Percentiles rank a stretch among this genome's conserved stretches.
These are phyloP conservation scores for Platysternon megacephalum DNA, from an alignment of 2,113 vertebrate species.

Conservation along the genomic window DNA sequence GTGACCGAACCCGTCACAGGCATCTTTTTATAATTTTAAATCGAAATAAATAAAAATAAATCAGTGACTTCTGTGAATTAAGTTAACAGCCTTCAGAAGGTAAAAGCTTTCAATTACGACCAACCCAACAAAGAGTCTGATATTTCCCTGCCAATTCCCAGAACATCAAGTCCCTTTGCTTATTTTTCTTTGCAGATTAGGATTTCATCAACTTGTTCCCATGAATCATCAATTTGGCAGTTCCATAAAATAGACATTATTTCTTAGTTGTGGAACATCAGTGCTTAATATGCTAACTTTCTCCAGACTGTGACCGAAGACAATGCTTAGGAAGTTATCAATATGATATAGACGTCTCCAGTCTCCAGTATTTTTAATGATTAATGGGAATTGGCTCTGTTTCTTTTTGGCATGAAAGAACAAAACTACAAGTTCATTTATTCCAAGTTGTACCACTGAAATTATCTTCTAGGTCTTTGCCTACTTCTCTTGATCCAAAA, in stretches of 20 bases:
- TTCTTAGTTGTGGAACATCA: neutral
- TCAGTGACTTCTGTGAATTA: too few relatives aligned
- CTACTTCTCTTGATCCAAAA: neutral
- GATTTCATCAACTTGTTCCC: neutral
- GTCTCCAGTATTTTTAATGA: neutral
- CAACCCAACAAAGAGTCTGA: neutral
- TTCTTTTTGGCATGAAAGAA: neutral
- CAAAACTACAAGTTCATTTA: neutral
- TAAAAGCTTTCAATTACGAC: neutral
- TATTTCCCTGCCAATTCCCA: neutral
- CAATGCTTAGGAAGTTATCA: neutral
- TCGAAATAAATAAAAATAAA: neutral
- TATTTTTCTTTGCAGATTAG: neutral
- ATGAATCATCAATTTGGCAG: neutral
- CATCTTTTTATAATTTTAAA: neutral
- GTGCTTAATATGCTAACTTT: neutral
- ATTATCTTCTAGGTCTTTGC: neutral
- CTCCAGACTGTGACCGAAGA: neutral
- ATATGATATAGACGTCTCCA: neutral
- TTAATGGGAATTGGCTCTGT: neutral
- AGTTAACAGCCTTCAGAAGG: neutral
- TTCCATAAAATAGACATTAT: neutral
- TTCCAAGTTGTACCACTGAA: neutral
- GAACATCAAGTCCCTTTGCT: neutral
- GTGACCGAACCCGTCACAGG: neutral